Base-by-base conservation (phyloP, 2,797 vertebrate genomes). In the Gallinago solitaria region DNA sequence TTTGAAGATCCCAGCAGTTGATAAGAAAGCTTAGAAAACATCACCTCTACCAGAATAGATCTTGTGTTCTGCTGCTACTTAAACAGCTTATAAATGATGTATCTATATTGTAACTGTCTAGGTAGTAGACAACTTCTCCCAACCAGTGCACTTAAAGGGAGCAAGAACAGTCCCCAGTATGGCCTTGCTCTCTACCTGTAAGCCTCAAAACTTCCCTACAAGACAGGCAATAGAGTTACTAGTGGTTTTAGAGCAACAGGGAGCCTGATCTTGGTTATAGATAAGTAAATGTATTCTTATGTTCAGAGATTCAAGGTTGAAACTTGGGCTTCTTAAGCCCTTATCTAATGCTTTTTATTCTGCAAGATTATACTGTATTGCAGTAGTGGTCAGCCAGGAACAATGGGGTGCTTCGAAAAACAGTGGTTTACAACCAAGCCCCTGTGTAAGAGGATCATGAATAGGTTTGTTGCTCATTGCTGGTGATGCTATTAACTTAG, bases 251-350 rank as follows among this genome's bases (percentile, higher is more conserved):
- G 16, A 12, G 19, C 19, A 43, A 28, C 2, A 27, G 16, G 18
- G 10, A 64, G 15, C 35, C 37, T 77, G 27, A 30, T 37, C 4
- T 12, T 43, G 24, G 16, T 28, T 33, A n/a, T 9, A 9, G 6
- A 12, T 37, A 39, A 73, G 54, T 32, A 70, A 45, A 30, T 39
- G 30, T 12, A 3, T 37, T 30, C n/a, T 69, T 35, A 65, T 24
- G n/a, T 8, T 73, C 1, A 0, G 27, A 59, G 16, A 47, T 30
- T 32, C 8, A 23, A 21, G 16, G 28, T 18, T 57, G 37, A 67
- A 73, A 32, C 11, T 54, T 0, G 0, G 20, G 6, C 11, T 77
- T 25, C 53, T 43, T 39, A 7, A 61, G 17, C 37, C 10, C 19
- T 33, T 37, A 30, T 13, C 2, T 21, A 14, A 9, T 28, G 9